A percentile compares a stretch with the other conserved stretches of the same genome.
These are phyloP conservation scores for Eupelmus urozonus DNA, from an alignment of 2,888 invertebrate genomes.

Conservation along the genomic window DNA sequence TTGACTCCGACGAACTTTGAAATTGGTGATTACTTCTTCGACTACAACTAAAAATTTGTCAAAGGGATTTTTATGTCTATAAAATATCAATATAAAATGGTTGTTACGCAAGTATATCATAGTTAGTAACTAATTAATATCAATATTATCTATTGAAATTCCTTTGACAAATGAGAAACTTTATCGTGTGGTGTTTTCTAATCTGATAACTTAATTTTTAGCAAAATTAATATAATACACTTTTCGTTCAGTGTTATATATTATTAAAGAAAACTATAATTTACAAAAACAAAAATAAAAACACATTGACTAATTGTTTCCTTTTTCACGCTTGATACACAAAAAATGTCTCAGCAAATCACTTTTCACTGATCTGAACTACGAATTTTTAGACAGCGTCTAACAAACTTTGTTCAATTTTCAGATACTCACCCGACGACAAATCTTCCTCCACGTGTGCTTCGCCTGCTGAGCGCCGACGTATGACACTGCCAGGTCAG, in stretches of 20 bases:
- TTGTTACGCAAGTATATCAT: neutral
- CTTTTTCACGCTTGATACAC: neutral
- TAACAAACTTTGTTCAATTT: too few species aligned
- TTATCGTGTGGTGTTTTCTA: conserved; percentile 51
- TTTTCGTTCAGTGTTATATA: neutral
- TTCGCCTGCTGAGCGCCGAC: conserved; percentile 72
- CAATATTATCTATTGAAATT: conserved; percentile 1
- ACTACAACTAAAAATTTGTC: conserved; percentile 38
- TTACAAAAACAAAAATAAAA: neutral
- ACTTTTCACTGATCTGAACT: too few species aligned
- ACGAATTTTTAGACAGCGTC: neutral
- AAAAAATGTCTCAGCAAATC: neutral
- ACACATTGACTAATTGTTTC: neutral
- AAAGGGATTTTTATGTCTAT: conserved; percentile 22
- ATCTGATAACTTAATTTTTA: neutral
- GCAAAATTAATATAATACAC: neutral
- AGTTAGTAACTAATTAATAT: too few species aligned
- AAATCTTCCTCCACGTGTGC: conserved; percentile 71
- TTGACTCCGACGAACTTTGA: conserved; percentile 52
- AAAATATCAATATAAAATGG: neutral
- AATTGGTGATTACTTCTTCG: conserved; percentile 59
- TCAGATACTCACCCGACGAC: conserved; percentile 72
- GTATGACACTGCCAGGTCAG: conserved; percentile 56
- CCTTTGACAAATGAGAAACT: conserved; percentile 47
- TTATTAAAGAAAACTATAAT: too few species aligned